Evolutionary conservation across 1,140 invertebrate genomes (phyloP).

Genomic region (Drosophila sproati): DNA sequence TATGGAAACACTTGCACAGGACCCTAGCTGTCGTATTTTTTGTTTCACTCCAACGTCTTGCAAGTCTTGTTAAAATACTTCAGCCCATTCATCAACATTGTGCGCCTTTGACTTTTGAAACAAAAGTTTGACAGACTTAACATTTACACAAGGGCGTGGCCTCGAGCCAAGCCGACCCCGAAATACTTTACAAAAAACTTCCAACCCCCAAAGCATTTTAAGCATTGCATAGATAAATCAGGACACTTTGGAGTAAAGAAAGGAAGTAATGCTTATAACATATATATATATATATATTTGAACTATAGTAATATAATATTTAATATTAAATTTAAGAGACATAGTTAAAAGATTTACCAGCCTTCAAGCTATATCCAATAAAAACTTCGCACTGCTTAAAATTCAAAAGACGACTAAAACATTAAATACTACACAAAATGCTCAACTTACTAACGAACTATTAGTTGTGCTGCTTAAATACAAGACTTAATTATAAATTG

Average conservation of each 20-base stretch:
- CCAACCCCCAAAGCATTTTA: slow-evolving; percentile 41
- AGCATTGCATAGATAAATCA: slow-evolving; percentile 54
- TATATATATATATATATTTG: background rate
- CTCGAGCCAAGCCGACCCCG: slow-evolving; percentile 26
- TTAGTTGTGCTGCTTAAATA: too few species aligned
- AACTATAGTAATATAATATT: background rate
- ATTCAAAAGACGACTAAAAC: too few species aligned
- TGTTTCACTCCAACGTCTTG: background rate
- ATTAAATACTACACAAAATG: too few species aligned
- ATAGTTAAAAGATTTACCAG: too few species aligned
- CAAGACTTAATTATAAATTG: too few species aligned
- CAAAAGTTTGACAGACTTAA: slow-evolving; percentile 80
- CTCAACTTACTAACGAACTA: too few species aligned
- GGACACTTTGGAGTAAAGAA: slow-evolving; percentile 35
- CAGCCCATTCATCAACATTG: slow-evolving; percentile 75
- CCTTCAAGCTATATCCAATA: too few species aligned
- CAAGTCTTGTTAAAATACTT: slow-evolving; percentile 40
- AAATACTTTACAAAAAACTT: slow-evolving; percentile 57
- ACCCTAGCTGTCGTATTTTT: background rate
- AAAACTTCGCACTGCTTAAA: too few species aligned
- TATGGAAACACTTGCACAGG: slow-evolving; percentile 33
- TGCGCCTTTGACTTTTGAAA: slow-evolving; percentile 77
- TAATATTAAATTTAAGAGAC: too few species aligned
- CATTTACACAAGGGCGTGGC: slow-evolving; percentile 46
- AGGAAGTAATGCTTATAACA: background rate